Evolutionary conservation across 2,113 vertebrate genomes (phyloP).

Genomic region (Leptobrachium ailaonicum): DNA sequence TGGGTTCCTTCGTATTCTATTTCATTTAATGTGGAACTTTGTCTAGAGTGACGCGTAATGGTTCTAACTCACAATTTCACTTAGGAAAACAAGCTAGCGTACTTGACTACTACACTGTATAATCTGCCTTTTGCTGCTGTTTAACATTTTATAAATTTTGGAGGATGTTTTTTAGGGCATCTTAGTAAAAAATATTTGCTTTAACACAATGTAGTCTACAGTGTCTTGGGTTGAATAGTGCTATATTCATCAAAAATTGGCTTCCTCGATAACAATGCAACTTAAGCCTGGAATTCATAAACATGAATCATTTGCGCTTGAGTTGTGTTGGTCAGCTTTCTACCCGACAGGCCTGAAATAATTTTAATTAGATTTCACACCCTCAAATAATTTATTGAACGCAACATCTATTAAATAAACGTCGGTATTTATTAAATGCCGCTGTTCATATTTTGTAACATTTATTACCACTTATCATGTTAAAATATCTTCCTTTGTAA

Average conservation of each 20-base stretch:
- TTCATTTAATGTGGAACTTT: no score
- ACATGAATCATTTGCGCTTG: constrained; percentile 42
- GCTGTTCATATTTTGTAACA: constrained; percentile 47
- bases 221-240: constrained; percentile 19
- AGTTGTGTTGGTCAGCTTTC: constrained; percentile 45
- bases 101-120: no score
- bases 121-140: no score
- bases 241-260: constrained; percentile 14
- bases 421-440: constrained; percentile 47
- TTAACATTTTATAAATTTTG: no score
- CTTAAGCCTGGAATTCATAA: constrained; percentile 23
- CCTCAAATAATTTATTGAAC: constrained; percentile 49
- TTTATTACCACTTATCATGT: constrained; percentile 48
- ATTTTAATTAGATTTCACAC: constrained; percentile 46
- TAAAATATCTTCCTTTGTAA: constrained; percentile 46
- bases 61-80: no score
- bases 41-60: no score
- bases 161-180: no score
- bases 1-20: no score
- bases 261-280: constrained; percentile 18
- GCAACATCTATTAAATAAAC: constrained; percentile 47
- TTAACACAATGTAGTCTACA: background rate
- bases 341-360: constrained; percentile 39
- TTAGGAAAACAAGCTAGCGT: no score
- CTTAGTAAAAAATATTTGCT: background rate